phyloP scores from a whole-genome alignment of 2,888 invertebrate species.

The Epirrhoe alternata region DNA sequence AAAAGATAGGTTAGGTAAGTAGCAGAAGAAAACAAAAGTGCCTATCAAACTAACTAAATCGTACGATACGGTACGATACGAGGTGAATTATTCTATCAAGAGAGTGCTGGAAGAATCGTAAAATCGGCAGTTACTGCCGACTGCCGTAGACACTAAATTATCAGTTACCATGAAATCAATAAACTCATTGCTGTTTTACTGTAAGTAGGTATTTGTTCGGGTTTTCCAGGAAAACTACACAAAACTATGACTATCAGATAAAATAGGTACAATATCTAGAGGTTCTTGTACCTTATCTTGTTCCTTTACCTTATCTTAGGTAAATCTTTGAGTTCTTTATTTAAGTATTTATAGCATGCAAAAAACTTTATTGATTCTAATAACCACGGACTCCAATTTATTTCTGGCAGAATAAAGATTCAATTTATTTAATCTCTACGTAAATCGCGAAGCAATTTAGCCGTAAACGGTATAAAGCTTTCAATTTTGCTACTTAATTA shows the following conservation, averaged over 20 bases:
- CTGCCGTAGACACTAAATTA: background rate
- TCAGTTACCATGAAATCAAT: background rate
- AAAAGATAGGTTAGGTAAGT: no score
- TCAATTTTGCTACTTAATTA: slow-evolving; percentile 26
- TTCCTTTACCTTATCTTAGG: no score
- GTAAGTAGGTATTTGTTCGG: background rate
- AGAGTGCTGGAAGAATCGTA: background rate
- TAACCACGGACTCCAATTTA: slow-evolving; percentile 18
- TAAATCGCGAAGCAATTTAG: slow-evolving; percentile 23
- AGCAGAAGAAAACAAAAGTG: background rate
- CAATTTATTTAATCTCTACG: slow-evolving; percentile 25
- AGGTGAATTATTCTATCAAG: background rate
- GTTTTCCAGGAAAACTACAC: no score
- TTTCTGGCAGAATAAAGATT: slow-evolving; percentile 27
- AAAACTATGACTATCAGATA: no score
- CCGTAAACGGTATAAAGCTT: slow-evolving; percentile 15
- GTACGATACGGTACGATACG: background rate
- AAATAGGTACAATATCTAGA: no score
- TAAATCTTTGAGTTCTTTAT: no score
- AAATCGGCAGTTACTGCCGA: background rate
- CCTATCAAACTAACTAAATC: background rate
- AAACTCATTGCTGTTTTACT: background rate
- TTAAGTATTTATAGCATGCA: no score
- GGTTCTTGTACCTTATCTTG: no score
- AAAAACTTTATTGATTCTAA: background rate